These are phyloP conservation scores for Apamea monoglypha DNA, from an alignment of 2,888 invertebrate species.

Conservation along the genomic window DNA sequence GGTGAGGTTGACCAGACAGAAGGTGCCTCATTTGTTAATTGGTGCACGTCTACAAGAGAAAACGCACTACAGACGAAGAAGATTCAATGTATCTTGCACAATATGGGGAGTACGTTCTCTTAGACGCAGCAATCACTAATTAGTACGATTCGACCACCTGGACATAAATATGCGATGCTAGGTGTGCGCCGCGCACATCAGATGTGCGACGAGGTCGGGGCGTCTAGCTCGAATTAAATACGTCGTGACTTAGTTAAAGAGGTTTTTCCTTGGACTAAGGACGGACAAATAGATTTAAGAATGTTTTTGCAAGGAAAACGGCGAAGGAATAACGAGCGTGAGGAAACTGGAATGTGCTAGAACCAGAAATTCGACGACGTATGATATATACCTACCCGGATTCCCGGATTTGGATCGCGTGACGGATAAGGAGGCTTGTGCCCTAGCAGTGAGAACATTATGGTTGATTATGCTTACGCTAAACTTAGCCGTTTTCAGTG, in stretches of 20 bases:
- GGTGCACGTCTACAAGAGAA: constrained; percentile 37
- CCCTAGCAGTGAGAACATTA: neutral
- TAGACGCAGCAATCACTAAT: constrained; percentile 36
- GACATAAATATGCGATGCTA: constrained; percentile 44
- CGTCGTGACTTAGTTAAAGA: constrained; percentile 23
- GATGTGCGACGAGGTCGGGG: constrained; percentile 37
- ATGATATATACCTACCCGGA: neutral
- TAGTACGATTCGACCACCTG: constrained; percentile 26
- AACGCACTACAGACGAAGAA: constrained; percentile 21
- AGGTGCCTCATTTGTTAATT: constrained; percentile 6
- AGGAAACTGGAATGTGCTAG: neutral
- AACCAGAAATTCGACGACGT: neutral
- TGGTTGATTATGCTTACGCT: neutral
- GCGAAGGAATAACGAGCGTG: neutral
- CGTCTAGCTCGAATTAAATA: neutral
- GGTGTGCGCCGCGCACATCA: constrained; percentile 10
- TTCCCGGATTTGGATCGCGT: neutral
- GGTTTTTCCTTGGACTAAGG: neutral
- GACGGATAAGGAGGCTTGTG: neutral
- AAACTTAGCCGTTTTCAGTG: neutral
- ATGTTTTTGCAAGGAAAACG: neutral
- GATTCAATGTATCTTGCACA: constrained; percentile 51
- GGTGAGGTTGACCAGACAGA: neutral
- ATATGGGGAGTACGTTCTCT: constrained; percentile 38
- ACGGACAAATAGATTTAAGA: neutral